Evolutionary conservation across 2,113 vertebrate species (phyloP), one percentile per base, ranked within the genome.

Genomic region (Puntigrus tetrazona): DNA sequence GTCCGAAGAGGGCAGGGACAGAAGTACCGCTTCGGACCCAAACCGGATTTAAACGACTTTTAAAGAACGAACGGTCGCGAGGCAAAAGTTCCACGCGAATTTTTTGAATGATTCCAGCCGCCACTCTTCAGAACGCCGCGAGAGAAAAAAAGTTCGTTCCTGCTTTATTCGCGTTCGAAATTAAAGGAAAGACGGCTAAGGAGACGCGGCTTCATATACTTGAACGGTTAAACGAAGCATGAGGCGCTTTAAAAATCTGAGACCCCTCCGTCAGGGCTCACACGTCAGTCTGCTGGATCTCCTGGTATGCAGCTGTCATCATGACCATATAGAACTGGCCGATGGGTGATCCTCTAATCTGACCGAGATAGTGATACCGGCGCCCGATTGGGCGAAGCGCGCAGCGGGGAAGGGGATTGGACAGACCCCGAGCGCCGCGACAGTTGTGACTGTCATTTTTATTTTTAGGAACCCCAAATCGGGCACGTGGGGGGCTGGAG

Each of bases 241-340:
- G 63, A 80, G 89, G 18, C 84, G 92, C 88, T 92, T 93, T 93
- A 89, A 93, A 91, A 89, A 89, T 91, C 73, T 84, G 86, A 72
- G 90, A 92, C 65, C 90, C 90, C 90, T 85, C 50, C 88, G 77
- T 41, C 41, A 69, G 79, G 41, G 65, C 29, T 70, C 57, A 85
- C 92, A 92, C 94, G 95, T 96, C 96, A 96, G 93, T 92, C 86
- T 69, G 91, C 91, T 93, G 93, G 94, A 94, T 93, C 94, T 91
- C 90, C 89, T 92, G 93, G 96, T 95, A 96, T 96, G 95, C 90
- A 91, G 92, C 93, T 86, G 89, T 91, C 88, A 89, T 90, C 88
- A 84, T 93, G 93, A 93, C 94, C 94, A 94, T 94, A 95, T 92
- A 92, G 90, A 91, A 91, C 88, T 87, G 81, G 88, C 81, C 86